Evolutionary conservation across 1,140 invertebrate genomes (phyloP), one percentile per base, ranked within the genome.

Genomic region (Solen grandis): DNA sequence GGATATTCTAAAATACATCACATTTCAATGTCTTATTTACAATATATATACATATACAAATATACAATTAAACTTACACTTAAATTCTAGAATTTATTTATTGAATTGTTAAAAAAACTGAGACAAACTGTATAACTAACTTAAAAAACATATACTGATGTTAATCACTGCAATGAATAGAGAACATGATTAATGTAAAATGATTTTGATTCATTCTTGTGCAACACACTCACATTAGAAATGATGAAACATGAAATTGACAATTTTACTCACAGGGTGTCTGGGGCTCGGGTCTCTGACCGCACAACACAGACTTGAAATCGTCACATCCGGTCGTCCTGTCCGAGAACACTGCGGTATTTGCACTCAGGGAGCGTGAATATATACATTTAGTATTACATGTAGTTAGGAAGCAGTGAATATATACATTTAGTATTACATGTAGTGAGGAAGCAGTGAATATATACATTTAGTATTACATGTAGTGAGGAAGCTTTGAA

Each of bases 291-390:
- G 68, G 54, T 50, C 78, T 50, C 2, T 35, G 13, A 38, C 72
- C 81, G 77, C 84, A 85, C 29, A 72, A 60, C 8, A 81, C 75
- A n/a, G 59, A 27, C n/a, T 66, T 46, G 63, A 85, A 85, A 31
- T 63, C 69, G 31, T 81, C 69, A 69, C 84, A 85, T 25, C 36
- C 57, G 8, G 25, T 31, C 4, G 31, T 29, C 41, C 8, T 46
- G 41, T 46, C 41, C 41, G 41, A 46, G 41, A 46, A 46, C 29
- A 85, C 33, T 78, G 63, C 29, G 84, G 63, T 85, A 85, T 54
- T 29, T n/a, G n/a, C 13, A 50, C n/a, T n/a, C n/a, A n/a, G n/a
- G n/a, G n/a, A 50, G 13, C n/a, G n/a, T n/a, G n/a, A n/a, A n/a
- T n/a, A n/a, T n/a, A n/a, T n/a, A n/a, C n/a, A n/a, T n/a, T n/a